Evolutionary conservation across 2,888 invertebrate species (phyloP), one percentile per base, ranked within the genome.

Genomic region (Cheilosia variabilis): DNA sequence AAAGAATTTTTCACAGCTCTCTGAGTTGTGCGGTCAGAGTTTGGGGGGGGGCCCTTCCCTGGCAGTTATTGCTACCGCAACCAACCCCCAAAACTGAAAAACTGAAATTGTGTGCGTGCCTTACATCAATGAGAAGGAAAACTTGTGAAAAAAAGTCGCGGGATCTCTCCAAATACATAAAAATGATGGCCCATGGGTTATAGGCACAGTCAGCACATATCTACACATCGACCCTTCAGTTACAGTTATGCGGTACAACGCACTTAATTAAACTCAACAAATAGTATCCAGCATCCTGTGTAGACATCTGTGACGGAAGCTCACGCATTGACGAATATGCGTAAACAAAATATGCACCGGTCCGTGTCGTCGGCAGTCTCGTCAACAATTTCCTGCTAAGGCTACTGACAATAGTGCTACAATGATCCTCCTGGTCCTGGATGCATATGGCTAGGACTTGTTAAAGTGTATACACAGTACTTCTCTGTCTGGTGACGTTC

Each of bases 261-360:
- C 82, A 79, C 73, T 79, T 73, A 83, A 83, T 83, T 83, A 73
- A 79, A 73, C 68, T 75, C 62, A 45, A 57, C 72, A 83, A 83
- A 83, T 62, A 78, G 57, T 45, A 17, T 60, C 31, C 31, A 78
- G 62, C 27, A 17, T 60, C 45, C 17, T 57, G 58, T 19, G 9
- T 19, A 47, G 15, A n/a, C 17, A 0, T 13, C 37, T 13, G 4
- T 10, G 13, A 57, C 0, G 15, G 43, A 57, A 0, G 19, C 72
- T 19, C 27, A 83, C 73, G 79, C 83, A 83, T 73, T 77, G 72
- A 63, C 55, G 55, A 50, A 73, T 78, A 45, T 68, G 73, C 66
- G 79, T 83, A 73, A 78, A 68, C 72, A 83, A 83, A 83, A 72
- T 72, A 55, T 37, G 53, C 31, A 60, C 53, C 65, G 63, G 52